These are phyloP conservation scores for Turnix velox DNA, from an alignment of 2,113 vertebrate species.

Conservation along the genomic window DNA sequence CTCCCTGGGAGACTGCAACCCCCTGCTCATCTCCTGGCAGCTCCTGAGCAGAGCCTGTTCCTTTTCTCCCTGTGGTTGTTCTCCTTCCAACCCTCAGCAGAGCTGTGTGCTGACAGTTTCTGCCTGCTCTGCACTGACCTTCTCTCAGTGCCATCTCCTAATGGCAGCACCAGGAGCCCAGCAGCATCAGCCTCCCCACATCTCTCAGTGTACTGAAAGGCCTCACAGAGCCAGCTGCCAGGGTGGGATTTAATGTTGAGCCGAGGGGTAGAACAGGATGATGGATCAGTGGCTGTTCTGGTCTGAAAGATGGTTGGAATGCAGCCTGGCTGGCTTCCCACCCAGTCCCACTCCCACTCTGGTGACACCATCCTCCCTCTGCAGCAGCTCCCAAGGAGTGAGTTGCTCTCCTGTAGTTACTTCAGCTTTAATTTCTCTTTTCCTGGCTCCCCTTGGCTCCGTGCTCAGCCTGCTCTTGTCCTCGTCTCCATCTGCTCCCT, in stretches of 20 bases:
- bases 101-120: not conserved
- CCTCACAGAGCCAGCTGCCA: accelerated
- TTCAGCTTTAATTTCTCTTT: not conserved
- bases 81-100: not conserved
- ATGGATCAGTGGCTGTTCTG: not conserved
- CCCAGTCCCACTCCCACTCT: not conserved
- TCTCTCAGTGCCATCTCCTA: not conserved
- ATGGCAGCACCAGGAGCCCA: not conserved
- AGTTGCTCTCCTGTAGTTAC: not conserved
- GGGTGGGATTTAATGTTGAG: not conserved
- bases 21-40: accelerated
- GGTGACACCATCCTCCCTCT: not conserved
- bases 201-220: not conserved
- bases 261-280: not conserved
- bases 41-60: not conserved
- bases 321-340: not conserved
- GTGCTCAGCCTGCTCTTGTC: not conserved
- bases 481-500: not conserved
- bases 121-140: slow-evolving; percentile 5
- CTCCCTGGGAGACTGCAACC: not conserved
- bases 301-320: not conserved
- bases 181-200: not conserved
- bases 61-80: accelerated
- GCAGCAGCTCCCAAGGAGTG: not conserved
- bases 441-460: not conserved